Conservation (phyloP, 2,113 vertebrate species). For the Syrmaticus mikado region DNA sequence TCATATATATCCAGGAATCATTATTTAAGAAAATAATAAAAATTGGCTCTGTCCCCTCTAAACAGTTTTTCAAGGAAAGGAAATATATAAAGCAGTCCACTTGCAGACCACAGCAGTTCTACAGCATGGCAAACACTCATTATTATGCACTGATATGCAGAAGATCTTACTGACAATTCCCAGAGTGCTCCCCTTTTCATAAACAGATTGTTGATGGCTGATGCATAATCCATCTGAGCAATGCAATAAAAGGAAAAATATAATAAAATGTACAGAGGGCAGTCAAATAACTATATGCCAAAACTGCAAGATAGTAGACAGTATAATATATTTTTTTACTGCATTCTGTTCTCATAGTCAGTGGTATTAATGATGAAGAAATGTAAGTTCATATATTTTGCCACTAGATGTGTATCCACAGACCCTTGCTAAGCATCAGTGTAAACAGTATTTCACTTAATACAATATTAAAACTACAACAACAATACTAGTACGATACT, state of each 20-base stretch:
- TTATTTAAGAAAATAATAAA: background rate
- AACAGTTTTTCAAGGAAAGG: background rate
- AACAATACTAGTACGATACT: background rate
- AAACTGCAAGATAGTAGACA: background rate
- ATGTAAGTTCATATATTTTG: background rate
- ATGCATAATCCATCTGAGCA: constrained; percentile 61
- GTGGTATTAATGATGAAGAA: background rate
- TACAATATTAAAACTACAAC: background rate
- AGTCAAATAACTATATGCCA: constrained; percentile 5
- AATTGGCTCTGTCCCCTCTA: background rate
- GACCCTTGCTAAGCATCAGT: background rate
- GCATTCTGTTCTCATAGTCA: background rate
- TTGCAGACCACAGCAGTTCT: constrained; percentile 72
- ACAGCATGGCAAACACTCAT: constrained; percentile 69
- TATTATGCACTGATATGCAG: constrained; percentile 71
- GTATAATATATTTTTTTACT: background rate
- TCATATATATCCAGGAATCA: constrained; percentile 14
- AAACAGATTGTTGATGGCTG: constrained; percentile 68
- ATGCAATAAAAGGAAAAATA: constrained; percentile 64
- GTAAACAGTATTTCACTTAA: background rate
- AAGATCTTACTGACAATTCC: constrained; percentile 73
- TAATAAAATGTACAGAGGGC: constrained; percentile 16
- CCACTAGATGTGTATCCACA: background rate
- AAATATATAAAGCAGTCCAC: constrained; percentile 35
- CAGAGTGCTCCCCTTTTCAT: constrained; percentile 55